These are phyloP conservation scores for Trematomus bernacchii DNA, from an alignment of 2,797 vertebrate species.

Conservation along the genomic window DNA sequence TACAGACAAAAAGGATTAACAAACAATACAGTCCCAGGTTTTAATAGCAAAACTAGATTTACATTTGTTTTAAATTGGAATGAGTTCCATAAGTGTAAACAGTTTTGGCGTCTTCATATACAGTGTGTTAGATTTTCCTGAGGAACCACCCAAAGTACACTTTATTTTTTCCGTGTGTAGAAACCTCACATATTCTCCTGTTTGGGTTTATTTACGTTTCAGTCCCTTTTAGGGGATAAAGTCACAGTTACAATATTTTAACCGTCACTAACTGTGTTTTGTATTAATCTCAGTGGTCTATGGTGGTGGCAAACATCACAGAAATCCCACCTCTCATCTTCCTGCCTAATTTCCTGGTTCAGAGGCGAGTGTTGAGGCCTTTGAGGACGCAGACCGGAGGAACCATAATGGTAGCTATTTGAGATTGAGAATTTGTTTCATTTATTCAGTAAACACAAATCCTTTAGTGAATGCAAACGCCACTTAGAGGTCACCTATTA, in stretches of 20 bases:
- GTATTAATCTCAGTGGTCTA: constrained; percentile 88
- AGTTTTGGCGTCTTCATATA: too few relatives aligned
- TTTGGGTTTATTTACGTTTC: background rate
- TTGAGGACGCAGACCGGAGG: constrained; percentile 95
- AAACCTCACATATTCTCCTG: too few relatives aligned
- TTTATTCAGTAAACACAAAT: background rate
- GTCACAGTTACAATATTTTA: background rate
- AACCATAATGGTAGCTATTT: constrained; percentile 93
- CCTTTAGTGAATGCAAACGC: background rate
- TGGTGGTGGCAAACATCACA: constrained; percentile 95
- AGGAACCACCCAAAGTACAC: too few relatives aligned
- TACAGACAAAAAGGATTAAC: too few relatives aligned
- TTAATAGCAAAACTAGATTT: too few relatives aligned
- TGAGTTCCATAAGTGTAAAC: too few relatives aligned
- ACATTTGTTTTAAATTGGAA: too few relatives aligned
- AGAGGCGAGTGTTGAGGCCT: constrained; percentile 93
- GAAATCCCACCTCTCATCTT: constrained; percentile 95
- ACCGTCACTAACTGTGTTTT: constrained; percentile 18
- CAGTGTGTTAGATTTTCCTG: too few relatives aligned
- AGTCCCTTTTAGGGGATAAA: background rate
- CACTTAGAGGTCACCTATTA: too few relatives aligned
- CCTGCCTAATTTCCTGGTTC: constrained; percentile 95
- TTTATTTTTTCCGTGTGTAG: too few relatives aligned
- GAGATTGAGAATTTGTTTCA: too few relatives aligned
- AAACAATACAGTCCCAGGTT: too few relatives aligned